Base-by-base conservation (phyloP, 2,113 vertebrate species). In the Synchiropus splendidus region DNA sequence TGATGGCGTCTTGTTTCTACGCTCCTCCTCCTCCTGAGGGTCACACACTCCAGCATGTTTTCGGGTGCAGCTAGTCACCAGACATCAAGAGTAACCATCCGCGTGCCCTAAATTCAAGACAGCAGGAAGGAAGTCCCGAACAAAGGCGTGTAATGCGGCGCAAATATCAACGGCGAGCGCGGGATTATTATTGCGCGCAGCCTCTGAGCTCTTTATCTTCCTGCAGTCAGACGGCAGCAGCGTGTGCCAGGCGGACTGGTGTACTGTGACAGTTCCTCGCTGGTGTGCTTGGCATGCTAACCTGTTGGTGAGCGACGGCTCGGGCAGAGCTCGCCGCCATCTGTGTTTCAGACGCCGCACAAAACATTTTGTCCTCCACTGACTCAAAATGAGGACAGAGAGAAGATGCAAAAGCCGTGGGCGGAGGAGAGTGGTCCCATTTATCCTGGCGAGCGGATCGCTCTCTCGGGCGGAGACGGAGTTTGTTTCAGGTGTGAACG, bases 341-440 rank as follows among this genome's bases (percentile, higher is more conserved):
- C 82, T 83, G 82, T 27, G 78, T 66, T 70, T 78, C 71, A 68
- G 59, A 51, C 50, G 68, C 62, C 59, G 64, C 50, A 65, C 79
- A 76, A 64, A 61, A 84, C 80, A 79, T 80, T 80, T 77, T 70
- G 77, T 82, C 72, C 77, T 74, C 51, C 39, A 37, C 51, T 64
- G 67, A 72, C 66, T 76, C 70, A 75, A 8, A 27, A 27, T 27
- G 3, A 17, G 51, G 71, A 42, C 48, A 63, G 44, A 51, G 16
- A 41, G 37, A 42, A 32, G 18, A 41, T 8, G 21, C 21, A 5
- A 8, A 27, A 27, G 4, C 21, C 21, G 21, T 4, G 8, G 21
- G 4, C 21, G 21, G 21, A n/a, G n/a, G n/a, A 27, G 21, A 27
- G 21, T 27, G 4, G 21, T 27, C n/a, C n/a, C n/a, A n/a, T n/a